Percentiles rank a stretch among this genome's conserved stretches.
Conservation (phyloP, 92 coral and sea anemone genomes). For the Blastomussa wellsi region DNA sequence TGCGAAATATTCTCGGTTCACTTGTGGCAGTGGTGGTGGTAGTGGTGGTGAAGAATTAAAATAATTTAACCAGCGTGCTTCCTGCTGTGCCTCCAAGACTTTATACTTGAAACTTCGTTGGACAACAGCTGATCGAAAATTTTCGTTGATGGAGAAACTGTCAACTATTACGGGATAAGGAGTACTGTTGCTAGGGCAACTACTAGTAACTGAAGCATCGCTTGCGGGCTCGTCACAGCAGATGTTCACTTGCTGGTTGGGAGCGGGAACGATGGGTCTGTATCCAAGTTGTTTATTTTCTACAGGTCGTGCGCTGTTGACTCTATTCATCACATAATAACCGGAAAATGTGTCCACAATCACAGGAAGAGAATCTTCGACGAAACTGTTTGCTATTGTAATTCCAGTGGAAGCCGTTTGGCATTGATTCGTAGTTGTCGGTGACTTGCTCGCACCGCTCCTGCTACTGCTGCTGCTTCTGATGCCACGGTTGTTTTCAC, state of each 20-base stretch:
- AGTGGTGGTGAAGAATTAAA: not conserved
- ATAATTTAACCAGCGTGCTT: not conserved
- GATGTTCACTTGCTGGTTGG: not conserved
- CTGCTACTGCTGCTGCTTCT: not conserved
- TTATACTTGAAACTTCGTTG: not conserved
- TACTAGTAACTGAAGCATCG: not conserved
- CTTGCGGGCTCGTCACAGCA: not conserved
- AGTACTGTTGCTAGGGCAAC: not conserved
- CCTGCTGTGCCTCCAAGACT: not conserved
- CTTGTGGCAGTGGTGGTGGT: not conserved
- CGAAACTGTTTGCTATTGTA: not conserved
- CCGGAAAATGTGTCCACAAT: not conserved
- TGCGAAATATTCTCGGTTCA: not conserved
- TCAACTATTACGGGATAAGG: slow-evolving; percentile 23
- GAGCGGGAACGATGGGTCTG: slow-evolving; percentile 26
- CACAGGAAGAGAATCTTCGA: not conserved
- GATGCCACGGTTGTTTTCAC: no score
- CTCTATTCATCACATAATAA: not conserved
- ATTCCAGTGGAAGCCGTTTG: not conserved
- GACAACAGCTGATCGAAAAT: not conserved
- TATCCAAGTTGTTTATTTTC: not conserved
- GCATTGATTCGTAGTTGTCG: not conserved
- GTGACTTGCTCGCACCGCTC: not conserved
- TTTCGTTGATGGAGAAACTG: slow-evolving; percentile 14
- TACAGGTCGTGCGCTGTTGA: not conserved